Percentiles rank a stretch among this genome's conserved stretches.
These are phyloP conservation scores for Meriones unguiculatus DNA, from an alignment of 2,113 vertebrate genomes.

Conservation along the genomic window DNA sequence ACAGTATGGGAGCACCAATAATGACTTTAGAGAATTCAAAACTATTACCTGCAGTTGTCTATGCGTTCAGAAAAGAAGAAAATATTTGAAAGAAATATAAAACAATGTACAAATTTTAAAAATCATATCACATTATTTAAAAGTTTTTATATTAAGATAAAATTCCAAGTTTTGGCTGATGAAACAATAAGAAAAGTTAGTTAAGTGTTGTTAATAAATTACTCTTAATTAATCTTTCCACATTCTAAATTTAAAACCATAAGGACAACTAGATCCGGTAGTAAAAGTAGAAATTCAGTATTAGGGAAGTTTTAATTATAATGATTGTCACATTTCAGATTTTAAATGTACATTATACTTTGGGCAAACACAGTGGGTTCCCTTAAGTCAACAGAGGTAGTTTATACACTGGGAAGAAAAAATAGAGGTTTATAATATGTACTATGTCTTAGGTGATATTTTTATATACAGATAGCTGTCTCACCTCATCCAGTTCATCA, in stretches of 20 bases:
- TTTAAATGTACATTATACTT: background rate
- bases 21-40: slow-evolving; percentile 25
- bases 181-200: background rate
- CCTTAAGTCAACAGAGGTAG: slow-evolving; percentile 11
- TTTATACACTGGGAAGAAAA: slow-evolving; percentile 6
- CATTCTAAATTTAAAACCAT: background rate
- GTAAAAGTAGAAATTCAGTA: slow-evolving; percentile 15
- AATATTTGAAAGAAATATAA: background rate
- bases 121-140: background rate
- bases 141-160: slow-evolving; percentile 19
- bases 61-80: background rate
- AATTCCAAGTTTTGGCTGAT: background rate
- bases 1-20: background rate
- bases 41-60: background rate
- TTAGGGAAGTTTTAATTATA: slow-evolving; percentile 14
- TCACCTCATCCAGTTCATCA: background rate
- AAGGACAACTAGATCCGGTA: background rate
- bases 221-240: background rate
- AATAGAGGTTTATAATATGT: slow-evolving; percentile 13
- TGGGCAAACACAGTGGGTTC: background rate
- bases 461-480: background rate
- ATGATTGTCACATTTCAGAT: background rate
- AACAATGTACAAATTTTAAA: background rate
- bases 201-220: background rate
- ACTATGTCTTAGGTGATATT: background rate